Conservation (phyloP, 2,888 invertebrate species). For the Dicranocentrus wangi region DNA sequence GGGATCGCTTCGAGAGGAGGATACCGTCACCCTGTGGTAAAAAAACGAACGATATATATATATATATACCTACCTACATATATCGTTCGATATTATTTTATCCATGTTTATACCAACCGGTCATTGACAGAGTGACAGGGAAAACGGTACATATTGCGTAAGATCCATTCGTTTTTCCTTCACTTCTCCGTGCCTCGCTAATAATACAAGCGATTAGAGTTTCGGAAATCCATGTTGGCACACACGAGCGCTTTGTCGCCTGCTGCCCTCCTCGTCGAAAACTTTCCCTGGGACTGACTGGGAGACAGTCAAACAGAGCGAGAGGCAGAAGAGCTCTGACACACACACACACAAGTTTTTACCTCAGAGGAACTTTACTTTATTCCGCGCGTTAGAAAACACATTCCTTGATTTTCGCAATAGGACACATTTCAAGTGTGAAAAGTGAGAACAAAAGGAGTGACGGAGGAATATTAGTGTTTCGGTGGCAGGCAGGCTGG, state of each 20-base stretch:
- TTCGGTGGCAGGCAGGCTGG: neutral
- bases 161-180: neutral
- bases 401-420: no score
- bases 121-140: constrained; percentile 1
- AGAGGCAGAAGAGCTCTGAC: no score
- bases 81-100: no score
- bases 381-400: no score
- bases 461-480: constrained; percentile 11
- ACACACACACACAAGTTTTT: no score
- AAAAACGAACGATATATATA: no score
- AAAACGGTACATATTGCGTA: neutral
- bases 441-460: constrained; percentile 13
- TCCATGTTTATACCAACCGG: no score
- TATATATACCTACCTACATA: no score
- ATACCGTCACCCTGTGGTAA: neutral
- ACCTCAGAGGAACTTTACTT: no score
- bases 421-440: neutral
- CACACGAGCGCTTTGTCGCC: constrained; percentile 7
- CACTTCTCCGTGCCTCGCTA: neutral
- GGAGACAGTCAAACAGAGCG: no score
- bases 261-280: no score
- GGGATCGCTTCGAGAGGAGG: neutral
- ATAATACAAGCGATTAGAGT: constrained; percentile 5
- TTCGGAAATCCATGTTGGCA: neutral
- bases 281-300: no score